These are phyloP conservation scores for Ellobium chinense DNA, from an alignment of 2,888 invertebrate species.

Conservation along the genomic window DNA sequence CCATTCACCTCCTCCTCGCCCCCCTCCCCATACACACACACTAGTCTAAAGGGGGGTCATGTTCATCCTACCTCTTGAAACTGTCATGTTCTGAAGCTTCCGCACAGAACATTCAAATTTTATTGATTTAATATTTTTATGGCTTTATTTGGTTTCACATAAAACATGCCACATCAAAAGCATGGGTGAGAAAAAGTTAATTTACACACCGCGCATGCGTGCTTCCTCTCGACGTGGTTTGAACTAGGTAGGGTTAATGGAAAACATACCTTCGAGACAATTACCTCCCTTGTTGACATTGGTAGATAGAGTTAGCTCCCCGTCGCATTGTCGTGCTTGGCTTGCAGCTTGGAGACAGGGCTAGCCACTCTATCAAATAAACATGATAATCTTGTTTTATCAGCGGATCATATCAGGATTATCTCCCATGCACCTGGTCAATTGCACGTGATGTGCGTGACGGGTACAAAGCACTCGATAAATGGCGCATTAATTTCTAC, in stretches of 20 bases:
- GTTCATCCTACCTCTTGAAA: no score
- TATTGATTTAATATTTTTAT: no score
- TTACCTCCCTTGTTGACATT: constrained; percentile 31
- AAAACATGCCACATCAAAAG: no score
- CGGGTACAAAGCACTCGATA: constrained; percentile 33
- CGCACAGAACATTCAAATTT: no score
- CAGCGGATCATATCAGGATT: constrained; percentile 31
- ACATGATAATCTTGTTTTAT: constrained; percentile 27
- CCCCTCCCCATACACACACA: no score
- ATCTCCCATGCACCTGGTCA: constrained; percentile 32
- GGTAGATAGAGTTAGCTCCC: constrained; percentile 34
- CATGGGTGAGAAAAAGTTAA: not conserved
- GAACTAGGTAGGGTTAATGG: not conserved
- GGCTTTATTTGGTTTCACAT: no score
- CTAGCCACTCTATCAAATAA: constrained; percentile 25
- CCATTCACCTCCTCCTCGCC: not conserved
- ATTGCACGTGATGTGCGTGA: constrained; percentile 24
- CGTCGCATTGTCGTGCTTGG: not conserved
- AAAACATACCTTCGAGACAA: constrained; percentile 11
- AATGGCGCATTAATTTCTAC: no score
- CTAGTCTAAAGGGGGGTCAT: no score
- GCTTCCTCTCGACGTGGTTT: constrained; percentile 1
- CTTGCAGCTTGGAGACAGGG: not conserved
- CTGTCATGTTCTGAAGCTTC: no score
- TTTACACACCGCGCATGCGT: not conserved